Base-by-base conservation (phyloP, 1,140 invertebrate genomes). In the Metopolophium dirhodum region DNA sequence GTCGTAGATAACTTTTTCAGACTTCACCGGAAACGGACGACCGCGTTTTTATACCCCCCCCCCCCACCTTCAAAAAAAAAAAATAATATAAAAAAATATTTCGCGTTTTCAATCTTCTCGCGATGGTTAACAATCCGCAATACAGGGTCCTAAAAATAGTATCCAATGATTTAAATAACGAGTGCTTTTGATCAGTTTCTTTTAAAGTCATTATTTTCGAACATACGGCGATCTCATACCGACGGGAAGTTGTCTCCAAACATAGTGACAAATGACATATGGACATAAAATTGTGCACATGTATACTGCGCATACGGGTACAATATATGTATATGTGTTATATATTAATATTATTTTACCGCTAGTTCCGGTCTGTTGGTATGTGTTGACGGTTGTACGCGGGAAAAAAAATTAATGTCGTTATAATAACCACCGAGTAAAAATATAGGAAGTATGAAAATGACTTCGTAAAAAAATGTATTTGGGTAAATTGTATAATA, bases 211-310 rank as follows among this genome's bases (percentile, higher is more conserved):
- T 87, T 87, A 54, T 54, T 54, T 89, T 54, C 23, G 49, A 89
- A 89, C 22, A 51, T 9, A 37, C 51, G 30, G 30, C 30, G 47
- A 18, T 35, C 30, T 7, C n/a, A 49, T 41, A 61, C 9, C 30
- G 47, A 37, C 88, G 54, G 54, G 88, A 61, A 90, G 88, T 90
- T 41, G 37, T 90, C 88, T 90, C 88, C 23, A 41, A 90, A 90
- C 54, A 41, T 37, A 37, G 37, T 61, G 88, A 90, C 88, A 90
- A 90, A 90, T 47, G 30, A 88, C 87, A 87, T 6, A 88, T 37
- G 88, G 30, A 61, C 54, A 61, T n/a, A 61, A 61, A 90, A 90
- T 8, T 90, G 35, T 45, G 26, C 9, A 37, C 23, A 41, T 61
- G 37, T 45, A 18, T 18, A 54, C 8, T n/a, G 61, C n/a, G 11